Evolutionary conservation across 1,140 invertebrate species (phyloP).

Genomic region (Aradophagus sp.): DNA sequence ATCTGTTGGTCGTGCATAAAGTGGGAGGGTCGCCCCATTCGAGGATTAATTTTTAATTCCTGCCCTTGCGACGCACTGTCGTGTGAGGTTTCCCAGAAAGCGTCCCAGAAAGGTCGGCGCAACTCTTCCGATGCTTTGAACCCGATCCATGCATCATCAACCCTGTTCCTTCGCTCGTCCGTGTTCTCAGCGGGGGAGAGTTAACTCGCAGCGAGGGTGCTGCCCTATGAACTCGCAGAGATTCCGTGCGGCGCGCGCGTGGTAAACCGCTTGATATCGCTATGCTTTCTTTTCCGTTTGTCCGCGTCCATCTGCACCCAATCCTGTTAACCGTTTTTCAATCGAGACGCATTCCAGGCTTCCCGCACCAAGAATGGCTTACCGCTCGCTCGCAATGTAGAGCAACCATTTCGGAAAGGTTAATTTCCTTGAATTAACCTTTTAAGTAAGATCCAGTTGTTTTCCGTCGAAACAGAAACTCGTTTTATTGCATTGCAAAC

Average conservation of each 20-base stretch:
- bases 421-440: too few species aligned
- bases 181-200: slow-evolving; percentile 66
- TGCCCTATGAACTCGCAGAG: slow-evolving; percentile 62
- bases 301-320: slow-evolving; percentile 6
- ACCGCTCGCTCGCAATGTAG: too few species aligned
- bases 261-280: slow-evolving; percentile 63
- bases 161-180: slow-evolving; percentile 62
- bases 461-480: too few species aligned
- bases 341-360: slow-evolving; percentile 7
- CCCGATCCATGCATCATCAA: slow-evolving; percentile 67
- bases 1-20: slow-evolving; percentile 4
- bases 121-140: slow-evolving; percentile 36
- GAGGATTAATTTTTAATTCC: slow-evolving; percentile 20
- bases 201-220: slow-evolving; percentile 69
- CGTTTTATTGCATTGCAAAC: too few species aligned
- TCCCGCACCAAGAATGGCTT: too few species aligned
- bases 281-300: slow-evolving; percentile 19
- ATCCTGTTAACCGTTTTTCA: slow-evolving; percentile 9
- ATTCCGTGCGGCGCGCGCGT: slow-evolving; percentile 58
- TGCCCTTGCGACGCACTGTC: slow-evolving; percentile 22
- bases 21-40: slow-evolving; percentile 2
- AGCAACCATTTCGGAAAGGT: too few species aligned
- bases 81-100: slow-evolving; percentile 30
- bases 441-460: too few species aligned
- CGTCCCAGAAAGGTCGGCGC: slow-evolving; percentile 15